A percentile compares a stretch with the other conserved stretches of the same genome.
phyloP scores from a whole-genome alignment of 2,888 invertebrate genomes.

The Myathropa florea region DNA sequence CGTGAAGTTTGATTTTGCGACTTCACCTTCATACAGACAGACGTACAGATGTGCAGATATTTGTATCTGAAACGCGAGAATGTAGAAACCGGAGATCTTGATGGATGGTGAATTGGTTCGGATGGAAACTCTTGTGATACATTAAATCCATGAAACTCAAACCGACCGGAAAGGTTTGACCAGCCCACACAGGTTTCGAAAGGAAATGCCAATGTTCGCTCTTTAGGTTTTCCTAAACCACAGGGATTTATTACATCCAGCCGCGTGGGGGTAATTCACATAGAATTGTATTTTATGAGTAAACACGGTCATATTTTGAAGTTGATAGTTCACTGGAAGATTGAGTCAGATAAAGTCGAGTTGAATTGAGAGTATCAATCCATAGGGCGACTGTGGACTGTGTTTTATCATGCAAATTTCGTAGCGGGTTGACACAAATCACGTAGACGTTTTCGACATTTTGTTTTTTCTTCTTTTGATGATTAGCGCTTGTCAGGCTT shows the following conservation, averaged over 20 bases:
- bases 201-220: conserved; percentile 19
- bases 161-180: not conserved
- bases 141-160: not conserved
- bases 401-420: not conserved
- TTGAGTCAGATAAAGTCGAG: not conserved
- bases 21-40: not conserved
- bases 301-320: not conserved
- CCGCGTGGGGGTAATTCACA: not conserved
- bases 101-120: not conserved
- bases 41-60: too few relatives aligned
- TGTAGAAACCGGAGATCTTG: conserved; percentile 30
- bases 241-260: not conserved
- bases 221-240: not conserved
- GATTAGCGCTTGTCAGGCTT: not conserved
- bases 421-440: not conserved
- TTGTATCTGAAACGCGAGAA: not conserved
- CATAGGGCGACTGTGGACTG: not conserved
- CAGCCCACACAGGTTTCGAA: not conserved
- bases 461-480: not conserved
- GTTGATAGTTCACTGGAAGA: not conserved
- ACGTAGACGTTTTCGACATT: not conserved
- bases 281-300: not conserved
- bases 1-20: not conserved
- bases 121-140: not conserved
- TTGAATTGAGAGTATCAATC: not conserved